Conservation (phyloP, 2,888 invertebrate genomes). For the Stramonita haemastoma region DNA sequence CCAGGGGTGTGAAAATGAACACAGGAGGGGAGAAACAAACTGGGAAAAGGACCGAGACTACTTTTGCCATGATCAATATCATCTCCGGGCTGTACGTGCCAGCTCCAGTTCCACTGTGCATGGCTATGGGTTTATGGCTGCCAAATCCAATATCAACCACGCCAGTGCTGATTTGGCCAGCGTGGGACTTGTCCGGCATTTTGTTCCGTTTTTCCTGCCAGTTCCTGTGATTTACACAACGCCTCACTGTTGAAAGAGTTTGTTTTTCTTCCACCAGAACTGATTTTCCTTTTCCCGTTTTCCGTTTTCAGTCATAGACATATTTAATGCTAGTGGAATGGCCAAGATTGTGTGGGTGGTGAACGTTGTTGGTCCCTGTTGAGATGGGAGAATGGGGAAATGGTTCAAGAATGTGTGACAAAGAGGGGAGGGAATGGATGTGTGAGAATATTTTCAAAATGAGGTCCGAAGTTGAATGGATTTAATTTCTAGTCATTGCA, state of each 20-base stretch:
- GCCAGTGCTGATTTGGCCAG: background rate
- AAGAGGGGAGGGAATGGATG: background rate
- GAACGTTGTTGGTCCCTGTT: background rate
- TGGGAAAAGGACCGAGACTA: background rate
- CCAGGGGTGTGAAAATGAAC: no score
- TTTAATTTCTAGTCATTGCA: background rate
- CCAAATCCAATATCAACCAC: conserved; percentile 21
- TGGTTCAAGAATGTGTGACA: background rate
- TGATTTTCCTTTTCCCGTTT: background rate
- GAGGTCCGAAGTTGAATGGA: background rate
- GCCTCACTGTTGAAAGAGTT: background rate
- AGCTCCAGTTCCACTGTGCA: conserved; percentile 12
- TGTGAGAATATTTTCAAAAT: no score
- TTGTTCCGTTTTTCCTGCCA: conserved; percentile 17
- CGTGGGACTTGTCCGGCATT: background rate
- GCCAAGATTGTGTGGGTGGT: background rate
- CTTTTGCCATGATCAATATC: conserved; percentile 25
- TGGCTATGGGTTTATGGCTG: conserved; percentile 26
- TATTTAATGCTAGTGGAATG: background rate
- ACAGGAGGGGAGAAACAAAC: no score
- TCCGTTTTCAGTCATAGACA: background rate
- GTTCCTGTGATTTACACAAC: conserved; percentile 19
- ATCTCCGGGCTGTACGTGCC: conserved; percentile 15
- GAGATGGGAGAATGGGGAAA: background rate
- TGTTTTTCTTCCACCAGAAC: background rate